Evolutionary conservation across 2,888 invertebrate genomes (phyloP), one percentile per base, ranked within the genome.

Genomic region (Drosophila infuscata): DNA sequence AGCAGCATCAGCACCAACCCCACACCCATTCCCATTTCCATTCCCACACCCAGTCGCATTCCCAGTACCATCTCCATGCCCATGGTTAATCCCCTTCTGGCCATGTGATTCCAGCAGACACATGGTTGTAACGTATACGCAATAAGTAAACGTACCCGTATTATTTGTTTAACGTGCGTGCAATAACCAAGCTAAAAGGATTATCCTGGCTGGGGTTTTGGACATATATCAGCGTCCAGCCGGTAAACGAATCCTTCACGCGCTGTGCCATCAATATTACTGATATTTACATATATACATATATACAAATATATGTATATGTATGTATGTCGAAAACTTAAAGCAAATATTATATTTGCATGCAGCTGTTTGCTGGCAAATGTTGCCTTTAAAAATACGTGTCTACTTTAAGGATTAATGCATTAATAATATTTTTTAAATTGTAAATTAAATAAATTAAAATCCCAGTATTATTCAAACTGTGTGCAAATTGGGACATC

Each of bases 91-190:
- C 25, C 11, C 41, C n/a, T 8, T 8, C 1, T 20, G 25, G 46
- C 25, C 8, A 25, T 46, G 46, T 52, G 72, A 33, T 41, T 38
- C 30, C 41, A 59, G 54, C 54, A 58, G 78, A 76, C 70, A 74
- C 64, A 82, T 61, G 69, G 64, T 67, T 59, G 74, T 67, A 82
- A 70, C 81, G 76, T 69, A 81, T 75, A 83, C 83, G 83, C 71
- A 74, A 77, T 75, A 52, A 72, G 81, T 65, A 67, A 69, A 81
- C 77, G 66, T 72, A 83, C 77, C 82, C 81, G 82, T 71, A 83
- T 78, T 85, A 79, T 87, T 83, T 80, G 82, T 81, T 78, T 83
- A 82, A 83, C 83, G 83, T 70, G 79, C 76, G 76, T 71, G 63
- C 79, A 77, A 75, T 75, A 79, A 67, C 67, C 75, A 77, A 79